Percentiles rank a stretch among this genome's conserved stretches.
Conservation (phyloP, 2,113 vertebrate species). For the Zosterops lateralis region DNA sequence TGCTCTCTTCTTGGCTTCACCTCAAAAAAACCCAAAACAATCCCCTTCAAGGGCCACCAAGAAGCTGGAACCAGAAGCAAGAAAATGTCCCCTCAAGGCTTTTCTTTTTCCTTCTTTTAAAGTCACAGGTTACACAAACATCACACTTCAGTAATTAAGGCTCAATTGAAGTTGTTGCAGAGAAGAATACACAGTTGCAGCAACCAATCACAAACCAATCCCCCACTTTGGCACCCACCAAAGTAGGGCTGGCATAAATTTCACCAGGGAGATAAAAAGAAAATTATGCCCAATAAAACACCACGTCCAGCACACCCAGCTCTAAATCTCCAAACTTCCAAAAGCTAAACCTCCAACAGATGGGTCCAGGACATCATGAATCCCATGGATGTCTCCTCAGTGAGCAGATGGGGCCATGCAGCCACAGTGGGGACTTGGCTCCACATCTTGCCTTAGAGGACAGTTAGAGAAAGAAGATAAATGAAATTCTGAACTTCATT, state of each 20-base stretch:
- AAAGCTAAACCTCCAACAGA: background rate
- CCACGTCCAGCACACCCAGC: background rate
- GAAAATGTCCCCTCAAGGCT: background rate
- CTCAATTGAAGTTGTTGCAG: background rate
- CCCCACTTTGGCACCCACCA: background rate
- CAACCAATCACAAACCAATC: background rate
- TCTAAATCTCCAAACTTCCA: background rate
- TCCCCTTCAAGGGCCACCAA: background rate
- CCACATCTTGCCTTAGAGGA: background rate
- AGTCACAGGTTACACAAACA: constrained; percentile 52
- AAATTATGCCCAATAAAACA: background rate
- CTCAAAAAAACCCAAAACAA: background rate
- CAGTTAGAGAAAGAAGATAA: constrained; percentile 17
- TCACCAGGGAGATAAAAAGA: background rate
- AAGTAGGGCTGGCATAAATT: background rate
- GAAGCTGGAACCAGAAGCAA: background rate
- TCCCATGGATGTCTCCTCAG: background rate
- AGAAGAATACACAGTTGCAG: background rate
- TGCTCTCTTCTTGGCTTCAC: background rate
- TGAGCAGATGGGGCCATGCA: background rate
- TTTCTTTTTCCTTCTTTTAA: background rate
- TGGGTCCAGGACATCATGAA: background rate
- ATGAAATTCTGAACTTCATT: constrained; percentile 15
- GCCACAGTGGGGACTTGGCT: background rate
- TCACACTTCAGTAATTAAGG: background rate